Percentiles rank a stretch among this genome's conserved stretches.
Conservation (phyloP, 2,888 invertebrate genomes). For the Brachyptera putata region DNA sequence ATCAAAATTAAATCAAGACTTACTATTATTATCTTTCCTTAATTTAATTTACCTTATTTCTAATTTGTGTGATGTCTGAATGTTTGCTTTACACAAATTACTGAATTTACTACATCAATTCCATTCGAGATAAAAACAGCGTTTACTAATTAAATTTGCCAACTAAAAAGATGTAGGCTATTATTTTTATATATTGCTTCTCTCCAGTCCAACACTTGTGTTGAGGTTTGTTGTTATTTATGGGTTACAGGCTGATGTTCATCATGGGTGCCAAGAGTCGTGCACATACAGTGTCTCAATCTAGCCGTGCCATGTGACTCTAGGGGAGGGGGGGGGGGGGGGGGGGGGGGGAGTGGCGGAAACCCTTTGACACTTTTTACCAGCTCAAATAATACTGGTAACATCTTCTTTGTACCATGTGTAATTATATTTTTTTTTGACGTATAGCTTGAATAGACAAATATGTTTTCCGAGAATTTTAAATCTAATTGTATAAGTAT, state of each 20-base stretch:
- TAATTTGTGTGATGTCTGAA: conserved; percentile 1
- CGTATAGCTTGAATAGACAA: too few species aligned
- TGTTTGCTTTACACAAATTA: conserved; percentile 12
- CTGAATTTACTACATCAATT: not conserved
- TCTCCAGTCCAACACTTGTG: conserved; percentile 1
- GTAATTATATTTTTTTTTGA: too few species aligned
- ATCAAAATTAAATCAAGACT: too few species aligned
- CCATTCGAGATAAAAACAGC: not conserved
- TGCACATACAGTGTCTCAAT: not conserved
- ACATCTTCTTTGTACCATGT: too few species aligned
- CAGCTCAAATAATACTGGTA: not conserved
- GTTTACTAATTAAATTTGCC: conserved; percentile 18
- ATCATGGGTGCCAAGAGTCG: conserved; percentile 7
- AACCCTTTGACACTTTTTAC: conserved; percentile 19
- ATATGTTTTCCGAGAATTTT: too few species aligned
- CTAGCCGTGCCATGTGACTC: too few species aligned
- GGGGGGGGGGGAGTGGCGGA: conserved; percentile 3
- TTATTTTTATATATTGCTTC: conserved; percentile 20
- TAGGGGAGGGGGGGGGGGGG: not conserved
- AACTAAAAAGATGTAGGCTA: conserved; percentile 6
- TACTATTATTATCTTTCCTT: too few species aligned
- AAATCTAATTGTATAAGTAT: too few species aligned
- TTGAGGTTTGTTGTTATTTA: conserved; percentile 18
- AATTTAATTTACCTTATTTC: not conserved
- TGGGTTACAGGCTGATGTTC: conserved; percentile 1